phyloP scores from a whole-genome alignment of 2,797 vertebrate species.

The Fringilla coelebs region DNA sequence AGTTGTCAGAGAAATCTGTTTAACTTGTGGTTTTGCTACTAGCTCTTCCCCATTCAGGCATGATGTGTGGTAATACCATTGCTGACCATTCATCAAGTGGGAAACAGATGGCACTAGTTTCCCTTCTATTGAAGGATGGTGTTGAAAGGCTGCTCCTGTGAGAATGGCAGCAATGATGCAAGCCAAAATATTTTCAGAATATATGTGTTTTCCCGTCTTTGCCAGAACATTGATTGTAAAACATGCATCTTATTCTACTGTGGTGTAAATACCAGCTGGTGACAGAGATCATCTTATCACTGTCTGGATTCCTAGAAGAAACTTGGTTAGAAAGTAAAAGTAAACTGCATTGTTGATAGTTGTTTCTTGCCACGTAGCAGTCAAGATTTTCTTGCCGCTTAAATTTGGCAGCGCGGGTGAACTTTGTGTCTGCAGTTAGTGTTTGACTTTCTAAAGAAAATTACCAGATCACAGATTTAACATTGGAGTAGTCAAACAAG shows the following conservation, averaged over 20 bases:
- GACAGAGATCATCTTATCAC: background rate
- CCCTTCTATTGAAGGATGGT: conserved; percentile 28
- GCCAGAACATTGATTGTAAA: background rate
- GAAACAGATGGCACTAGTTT: conserved; percentile 65
- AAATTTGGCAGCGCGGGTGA: background rate
- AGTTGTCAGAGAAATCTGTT: conserved; percentile 51
- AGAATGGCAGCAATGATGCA: conserved; percentile 12
- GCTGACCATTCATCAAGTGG: conserved; percentile 61
- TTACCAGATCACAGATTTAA: background rate
- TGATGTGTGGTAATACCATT: conserved; percentile 8
- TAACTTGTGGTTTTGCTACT: conserved; percentile 43
- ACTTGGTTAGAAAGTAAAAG: background rate
- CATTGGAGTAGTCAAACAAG: background rate
- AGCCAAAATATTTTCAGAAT: conserved; percentile 42
- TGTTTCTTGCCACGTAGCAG: background rate
- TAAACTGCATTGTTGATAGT: background rate
- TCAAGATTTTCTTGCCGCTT: background rate
- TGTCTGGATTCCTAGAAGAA: background rate
- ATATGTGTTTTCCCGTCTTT: background rate
- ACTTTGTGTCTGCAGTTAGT: background rate
- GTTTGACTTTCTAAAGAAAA: background rate
- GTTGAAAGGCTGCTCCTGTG: conserved; percentile 7
- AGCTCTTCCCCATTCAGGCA: conserved; percentile 19
- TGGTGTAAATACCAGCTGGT: conserved; percentile 1
- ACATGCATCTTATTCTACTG: background rate